phyloP scores from a whole-genome alignment of 2,888 invertebrate genomes.

The Pandemis corylana region DNA sequence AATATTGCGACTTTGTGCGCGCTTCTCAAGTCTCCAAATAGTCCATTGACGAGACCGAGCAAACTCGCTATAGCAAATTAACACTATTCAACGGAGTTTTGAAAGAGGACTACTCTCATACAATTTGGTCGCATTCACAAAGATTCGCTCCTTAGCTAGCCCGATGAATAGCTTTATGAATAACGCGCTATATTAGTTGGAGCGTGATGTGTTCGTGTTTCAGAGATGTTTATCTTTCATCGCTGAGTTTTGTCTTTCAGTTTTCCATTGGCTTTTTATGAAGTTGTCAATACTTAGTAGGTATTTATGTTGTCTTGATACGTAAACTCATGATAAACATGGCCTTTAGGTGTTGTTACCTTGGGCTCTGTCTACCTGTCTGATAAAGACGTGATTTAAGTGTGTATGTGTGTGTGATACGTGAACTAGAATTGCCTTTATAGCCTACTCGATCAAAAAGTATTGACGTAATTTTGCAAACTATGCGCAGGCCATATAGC shows the following conservation, averaged over 20 bases:
- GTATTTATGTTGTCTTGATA: background rate
- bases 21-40: conserved; percentile 80
- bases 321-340: background rate
- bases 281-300: background rate
- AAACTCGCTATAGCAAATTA: conserved; percentile 85
- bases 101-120: conserved; percentile 84
- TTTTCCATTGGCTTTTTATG: conserved; percentile 19
- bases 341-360: too few species aligned
- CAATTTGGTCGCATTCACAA: conserved; percentile 85
- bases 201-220: conserved; percentile 59
- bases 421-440: too few species aligned
- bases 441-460: too few species aligned
- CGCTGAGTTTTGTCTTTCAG: conserved; percentile 33
- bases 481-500: too few species aligned
- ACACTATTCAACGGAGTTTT: conserved; percentile 84
- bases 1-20: conserved; percentile 78
- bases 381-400: too few species aligned
- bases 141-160: conserved; percentile 82
- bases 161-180: conserved; percentile 80
- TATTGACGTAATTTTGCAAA: too few species aligned
- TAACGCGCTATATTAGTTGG: conserved; percentile 72
- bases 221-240: conserved; percentile 46
- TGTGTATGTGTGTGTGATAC: too few species aligned
- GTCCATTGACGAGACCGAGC: conserved; percentile 81
- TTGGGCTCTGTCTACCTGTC: too few species aligned